Conservation (phyloP, 2,888 invertebrate species). For the Epistrophella euchroma region DNA sequence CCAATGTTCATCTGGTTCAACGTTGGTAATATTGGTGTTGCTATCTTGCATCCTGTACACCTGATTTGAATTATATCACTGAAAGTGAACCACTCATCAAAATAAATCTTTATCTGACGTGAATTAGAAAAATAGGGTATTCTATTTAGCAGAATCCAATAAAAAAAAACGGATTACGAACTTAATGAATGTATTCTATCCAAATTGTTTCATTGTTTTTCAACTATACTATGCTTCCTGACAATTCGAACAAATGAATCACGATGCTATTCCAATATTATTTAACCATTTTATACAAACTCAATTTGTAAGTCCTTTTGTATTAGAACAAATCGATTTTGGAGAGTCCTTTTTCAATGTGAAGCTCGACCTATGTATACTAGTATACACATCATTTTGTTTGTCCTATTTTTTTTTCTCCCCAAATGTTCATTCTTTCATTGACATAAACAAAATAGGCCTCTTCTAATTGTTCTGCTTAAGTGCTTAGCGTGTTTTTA, state of each 20-base stretch:
- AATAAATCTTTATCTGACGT: neutral
- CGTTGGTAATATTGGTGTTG: neutral
- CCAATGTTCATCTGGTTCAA: too few species aligned
- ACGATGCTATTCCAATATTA: neutral
- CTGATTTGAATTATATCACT: neutral
- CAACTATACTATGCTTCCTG: neutral
- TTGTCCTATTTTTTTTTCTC: neutral
- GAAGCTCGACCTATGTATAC: neutral
- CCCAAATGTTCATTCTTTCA: neutral
- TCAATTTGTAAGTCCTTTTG: slow-evolving; percentile 20
- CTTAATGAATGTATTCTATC: neutral
- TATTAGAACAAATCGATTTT: neutral
- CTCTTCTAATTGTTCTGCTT: neutral
- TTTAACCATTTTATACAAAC: slow-evolving; percentile 27
- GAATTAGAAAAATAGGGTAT: neutral
- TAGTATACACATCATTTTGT: neutral
- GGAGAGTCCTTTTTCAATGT: neutral
- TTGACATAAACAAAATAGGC: neutral
- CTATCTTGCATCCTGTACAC: neutral
- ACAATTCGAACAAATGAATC: slow-evolving; percentile 2
- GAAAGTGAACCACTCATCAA: neutral
- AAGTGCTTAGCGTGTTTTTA: neutral
- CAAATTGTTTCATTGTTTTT: slow-evolving; percentile 7
- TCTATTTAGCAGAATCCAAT: neutral
- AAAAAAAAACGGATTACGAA: neutral